Evolutionary conservation across 2,797 vertebrate genomes (phyloP), one percentile per base, ranked within the genome.

Genomic region (Cottoperca gobio): DNA sequence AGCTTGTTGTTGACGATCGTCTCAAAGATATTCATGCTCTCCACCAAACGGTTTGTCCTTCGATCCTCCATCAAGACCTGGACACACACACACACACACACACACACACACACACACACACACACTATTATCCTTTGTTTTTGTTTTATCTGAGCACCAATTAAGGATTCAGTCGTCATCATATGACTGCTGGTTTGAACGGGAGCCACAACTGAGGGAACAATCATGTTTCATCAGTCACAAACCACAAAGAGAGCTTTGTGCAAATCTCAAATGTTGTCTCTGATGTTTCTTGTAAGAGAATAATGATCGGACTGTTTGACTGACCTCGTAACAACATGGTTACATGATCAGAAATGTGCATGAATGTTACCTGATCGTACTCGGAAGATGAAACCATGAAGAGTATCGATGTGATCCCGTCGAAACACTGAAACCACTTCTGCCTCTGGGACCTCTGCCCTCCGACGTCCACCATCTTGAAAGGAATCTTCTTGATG

Each of bases 1-100:
- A 98, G 97, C 95, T 98, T 98, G 95, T 99, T 99, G 93, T 99
- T 99, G 88, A 99, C 97, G 40, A 99, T 99, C n/a, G 97, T 98
- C 94, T 99, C 97, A 8, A 99, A 99, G 91, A 99, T 99, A 79
- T 97, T 99, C 97, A 99, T 99, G 45, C 97, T 98, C 88, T 99
- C 97, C 74, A 97, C 94, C 24, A 99, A 93, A 54, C 98, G 96
- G 88, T 99, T 99, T 82, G 97, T 99, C 92, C 95, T 95, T 19
- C 98, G 93, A 91, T 99, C 97, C 92, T 99, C 98, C 98, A 99
- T 99, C 79, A 99, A 93, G 48, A 98, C 97, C 92, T 94, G 84
- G 8, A 79, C 19, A 14, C 52, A 70, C 67, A 82, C 54, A 48
- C 21, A 46, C 50, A 50, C 73, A 75, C 55, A 74, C 60, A 77